Conservation (phyloP, 2,797 vertebrate genomes). For the Psittacula derbiana region DNA sequence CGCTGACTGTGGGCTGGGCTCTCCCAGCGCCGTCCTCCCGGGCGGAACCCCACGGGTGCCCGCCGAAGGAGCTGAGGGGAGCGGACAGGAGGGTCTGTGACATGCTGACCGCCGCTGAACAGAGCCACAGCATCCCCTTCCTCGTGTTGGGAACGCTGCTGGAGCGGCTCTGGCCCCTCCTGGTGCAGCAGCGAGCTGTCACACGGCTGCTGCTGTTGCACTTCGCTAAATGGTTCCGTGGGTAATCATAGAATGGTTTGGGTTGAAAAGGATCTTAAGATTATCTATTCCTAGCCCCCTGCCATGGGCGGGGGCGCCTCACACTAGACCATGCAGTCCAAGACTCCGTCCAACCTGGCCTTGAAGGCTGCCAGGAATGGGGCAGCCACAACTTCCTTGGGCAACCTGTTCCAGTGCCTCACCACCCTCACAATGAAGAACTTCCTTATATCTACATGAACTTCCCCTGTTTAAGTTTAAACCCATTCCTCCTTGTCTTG, state of each 20-base stretch:
- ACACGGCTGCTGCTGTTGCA: rapidly evolving
- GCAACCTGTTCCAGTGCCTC: neutral
- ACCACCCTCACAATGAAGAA: neutral
- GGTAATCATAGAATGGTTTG: neutral
- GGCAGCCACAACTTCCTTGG: neutral
- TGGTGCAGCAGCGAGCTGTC: rapidly evolving
- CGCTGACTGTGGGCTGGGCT: neutral
- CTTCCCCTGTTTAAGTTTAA: neutral
- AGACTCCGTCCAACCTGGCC: neutral
- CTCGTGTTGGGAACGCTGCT: rapidly evolving
- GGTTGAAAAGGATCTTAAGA: neutral
- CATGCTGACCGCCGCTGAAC: neutral
- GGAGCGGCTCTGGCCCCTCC: rapidly evolving
- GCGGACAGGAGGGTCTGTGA: neutral
- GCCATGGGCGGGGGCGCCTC: too few species aligned
- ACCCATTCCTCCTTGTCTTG: neutral
- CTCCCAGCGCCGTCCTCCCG: neutral
- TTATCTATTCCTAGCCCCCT: neutral
- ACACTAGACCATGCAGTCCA: neutral
- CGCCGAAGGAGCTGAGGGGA: neutral
- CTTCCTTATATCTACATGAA: neutral
- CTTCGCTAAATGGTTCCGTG: rapidly evolving
- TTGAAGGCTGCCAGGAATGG: neutral
- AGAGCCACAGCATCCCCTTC: neutral
- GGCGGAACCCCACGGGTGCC: neutral